phyloP scores from a whole-genome alignment of 2,888 invertebrate genomes.

The Bruchidius siliquastri region DNA sequence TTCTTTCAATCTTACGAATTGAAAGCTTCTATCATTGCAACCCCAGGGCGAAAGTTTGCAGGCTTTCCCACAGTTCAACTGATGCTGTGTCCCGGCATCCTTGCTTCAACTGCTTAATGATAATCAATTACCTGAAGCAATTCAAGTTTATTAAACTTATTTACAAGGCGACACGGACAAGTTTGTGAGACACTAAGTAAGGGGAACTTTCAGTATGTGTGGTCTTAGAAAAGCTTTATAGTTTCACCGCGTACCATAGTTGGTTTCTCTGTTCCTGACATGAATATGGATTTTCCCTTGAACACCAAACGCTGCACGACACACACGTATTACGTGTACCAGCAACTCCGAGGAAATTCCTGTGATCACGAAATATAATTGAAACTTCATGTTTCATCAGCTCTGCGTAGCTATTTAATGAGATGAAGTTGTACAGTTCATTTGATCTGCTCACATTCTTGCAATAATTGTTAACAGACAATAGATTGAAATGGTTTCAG shows the following conservation, averaged over 20 bases:
- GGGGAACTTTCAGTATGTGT: not conserved
- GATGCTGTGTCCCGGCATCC: constrained; percentile 12
- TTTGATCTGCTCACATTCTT: too few species aligned
- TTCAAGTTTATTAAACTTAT: constrained; percentile 26
- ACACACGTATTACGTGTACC: not conserved
- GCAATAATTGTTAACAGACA: too few species aligned
- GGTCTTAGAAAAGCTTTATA: not conserved
- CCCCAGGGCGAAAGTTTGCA: not conserved
- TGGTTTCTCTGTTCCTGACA: not conserved
- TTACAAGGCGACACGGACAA: constrained; percentile 16
- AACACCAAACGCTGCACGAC: not conserved
- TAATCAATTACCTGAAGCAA: constrained; percentile 21
- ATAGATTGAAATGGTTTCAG: too few species aligned
- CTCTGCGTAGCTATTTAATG: not conserved
- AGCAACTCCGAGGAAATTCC: not conserved
- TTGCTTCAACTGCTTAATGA: constrained; percentile 26
- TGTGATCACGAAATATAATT: not conserved
- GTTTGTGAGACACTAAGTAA: not conserved
- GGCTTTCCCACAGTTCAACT: not conserved
- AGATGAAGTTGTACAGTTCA: too few species aligned
- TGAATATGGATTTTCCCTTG: not conserved
- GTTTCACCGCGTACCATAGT: not conserved
- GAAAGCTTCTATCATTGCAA: not conserved
- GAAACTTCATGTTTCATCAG: not conserved
- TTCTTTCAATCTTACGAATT: not conserved